Base-by-base conservation (phyloP, 2,888 invertebrate species). In the Drosophila prolongata region DNA sequence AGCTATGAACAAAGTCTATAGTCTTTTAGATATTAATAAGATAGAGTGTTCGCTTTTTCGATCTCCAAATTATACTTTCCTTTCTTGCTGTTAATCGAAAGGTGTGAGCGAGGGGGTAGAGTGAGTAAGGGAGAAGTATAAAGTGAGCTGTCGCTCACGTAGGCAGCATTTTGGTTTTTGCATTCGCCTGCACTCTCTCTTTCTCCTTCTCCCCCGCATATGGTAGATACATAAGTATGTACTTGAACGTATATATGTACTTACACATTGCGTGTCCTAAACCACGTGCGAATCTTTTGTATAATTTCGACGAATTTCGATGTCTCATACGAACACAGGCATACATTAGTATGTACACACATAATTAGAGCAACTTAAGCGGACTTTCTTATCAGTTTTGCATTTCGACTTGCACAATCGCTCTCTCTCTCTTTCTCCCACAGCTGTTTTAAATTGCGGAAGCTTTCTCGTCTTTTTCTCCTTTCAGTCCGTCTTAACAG, bases 111-210 rank as follows among this genome's bases (percentile, higher is more conserved):
- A 35, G 37, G 13, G 49, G 24, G 37, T n/a, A 38, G 43, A 3
- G 34, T 9, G 46, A n/a, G 53, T 0, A 16, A 27, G 38, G 43
- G 38, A 43, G 46, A 42, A 47, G 47, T 34, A 56, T 55, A 35
- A 38, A 57, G 70, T 55, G 53, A 52, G 69, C 50, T 52, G 71
- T 58, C 68, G 80, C 84, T 83, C 87, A 88, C 82, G 82, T 83
- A 83, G 89, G 78, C 89, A 86, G 35, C 16, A 57, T 56, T 80
- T 88, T 86, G 78, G 78, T 73, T 83, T 82, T 85, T 82, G 83
- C 80, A 75, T 82, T 87, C 24, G 43, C 55, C 49, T 40, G 38
- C 57, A 30, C 62, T 50, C 59, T 55, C 16, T 56, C 19, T 13
- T 59, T 40, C 27, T 55, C 24, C 40, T 1, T 30, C 47, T 38